These are phyloP conservation scores for Agapornis canus DNA, from an alignment of 2,797 vertebrate species.

Conservation along the genomic window DNA sequence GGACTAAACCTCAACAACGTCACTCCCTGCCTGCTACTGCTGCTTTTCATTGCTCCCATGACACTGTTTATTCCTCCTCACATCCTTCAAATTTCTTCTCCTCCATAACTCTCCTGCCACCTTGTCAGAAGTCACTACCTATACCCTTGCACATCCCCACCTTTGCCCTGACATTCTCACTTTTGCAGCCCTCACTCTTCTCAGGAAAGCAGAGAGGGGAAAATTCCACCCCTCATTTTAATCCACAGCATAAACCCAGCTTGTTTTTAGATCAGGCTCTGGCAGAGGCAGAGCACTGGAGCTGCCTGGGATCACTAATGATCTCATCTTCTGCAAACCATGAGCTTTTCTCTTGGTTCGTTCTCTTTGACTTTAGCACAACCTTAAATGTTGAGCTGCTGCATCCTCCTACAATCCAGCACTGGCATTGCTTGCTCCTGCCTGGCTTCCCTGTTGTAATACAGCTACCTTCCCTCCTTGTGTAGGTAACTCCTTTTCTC, in stretches of 20 bases:
- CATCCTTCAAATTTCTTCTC: background rate
- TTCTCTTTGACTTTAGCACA: conserved; percentile 24
- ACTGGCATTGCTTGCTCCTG: background rate
- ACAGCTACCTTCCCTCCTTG: background rate
- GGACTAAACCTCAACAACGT: background rate
- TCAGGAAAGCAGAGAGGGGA: background rate
- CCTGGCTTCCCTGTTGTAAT: background rate
- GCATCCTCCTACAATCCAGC: conserved; percentile 29
- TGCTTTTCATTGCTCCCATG: background rate
- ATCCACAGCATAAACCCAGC: background rate
- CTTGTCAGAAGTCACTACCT: background rate
- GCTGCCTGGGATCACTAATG: conserved; percentile 33
- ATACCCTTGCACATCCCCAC: background rate
- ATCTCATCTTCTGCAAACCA: conserved; percentile 43
- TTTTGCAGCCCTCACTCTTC: background rate
- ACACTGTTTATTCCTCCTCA: background rate
- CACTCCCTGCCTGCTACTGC: background rate
- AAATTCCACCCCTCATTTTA: background rate
- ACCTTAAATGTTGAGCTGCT: background rate
- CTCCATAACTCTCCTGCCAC: background rate
- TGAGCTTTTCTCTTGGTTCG: background rate
- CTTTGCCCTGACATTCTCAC: background rate
- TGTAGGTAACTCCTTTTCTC: background rate
- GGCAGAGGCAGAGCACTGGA: background rate
- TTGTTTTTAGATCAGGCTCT: conserved; percentile 30